These are phyloP conservation scores for Cephonodes hylas DNA, from an alignment of 2,888 invertebrate species.

Conservation along the genomic window DNA sequence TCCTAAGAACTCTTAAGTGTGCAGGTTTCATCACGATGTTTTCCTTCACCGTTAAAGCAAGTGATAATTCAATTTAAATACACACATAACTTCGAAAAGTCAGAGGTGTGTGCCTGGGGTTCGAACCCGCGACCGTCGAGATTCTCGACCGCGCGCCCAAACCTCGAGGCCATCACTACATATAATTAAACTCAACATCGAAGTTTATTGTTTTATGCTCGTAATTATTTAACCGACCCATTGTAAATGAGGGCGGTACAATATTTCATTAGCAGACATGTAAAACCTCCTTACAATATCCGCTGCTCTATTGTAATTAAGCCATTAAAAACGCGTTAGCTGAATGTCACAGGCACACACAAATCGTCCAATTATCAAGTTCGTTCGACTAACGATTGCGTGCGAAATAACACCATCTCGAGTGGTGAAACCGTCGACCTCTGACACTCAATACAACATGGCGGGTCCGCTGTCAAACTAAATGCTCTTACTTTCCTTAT, in stretches of 20 bases:
- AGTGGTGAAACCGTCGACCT: slow-evolving; percentile 70
- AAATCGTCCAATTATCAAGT: slow-evolving; percentile 49
- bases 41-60: too few relatives aligned
- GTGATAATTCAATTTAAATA: too few relatives aligned
- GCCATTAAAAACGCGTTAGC: slow-evolving; percentile 10
- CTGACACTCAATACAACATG: slow-evolving; percentile 70
- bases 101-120: too few relatives aligned
- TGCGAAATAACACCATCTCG: slow-evolving; percentile 59
- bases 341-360: slow-evolving; percentile 22
- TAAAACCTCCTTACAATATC: neutral
- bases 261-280: neutral
- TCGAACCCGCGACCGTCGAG: too few relatives aligned
- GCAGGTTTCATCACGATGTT: too few relatives aligned
- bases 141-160: too few relatives aligned
- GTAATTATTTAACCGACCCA: neutral
- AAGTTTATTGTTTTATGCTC: neutral
- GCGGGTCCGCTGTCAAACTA: slow-evolving; percentile 65
- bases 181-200: too few relatives aligned
- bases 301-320: slow-evolving; percentile 5
- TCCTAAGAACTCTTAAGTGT: too few relatives aligned
- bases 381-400: slow-evolving; percentile 40
- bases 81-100: too few relatives aligned
- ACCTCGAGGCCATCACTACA: too few relatives aligned
- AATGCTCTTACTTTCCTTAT: slow-evolving; percentile 72
- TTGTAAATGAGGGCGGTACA: neutral